Base-by-base conservation (phyloP, 1,140 invertebrate genomes). In the Grapholita molesta region DNA sequence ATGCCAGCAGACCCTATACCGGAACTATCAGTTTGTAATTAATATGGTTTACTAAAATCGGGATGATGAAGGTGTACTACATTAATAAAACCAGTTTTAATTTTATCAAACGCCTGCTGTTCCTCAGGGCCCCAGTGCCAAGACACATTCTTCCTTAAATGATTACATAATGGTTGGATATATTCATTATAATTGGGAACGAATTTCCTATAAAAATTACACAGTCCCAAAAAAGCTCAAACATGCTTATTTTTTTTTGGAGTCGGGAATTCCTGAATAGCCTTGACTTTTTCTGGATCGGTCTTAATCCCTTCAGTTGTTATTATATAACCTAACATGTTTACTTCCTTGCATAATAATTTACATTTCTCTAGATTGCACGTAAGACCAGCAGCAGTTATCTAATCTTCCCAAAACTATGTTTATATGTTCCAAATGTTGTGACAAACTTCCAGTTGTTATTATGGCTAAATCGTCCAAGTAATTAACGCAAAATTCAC, bases 151-250 rank as follows among this genome's bases (percentile, higher is more conserved):
- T 84, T 84, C 35, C 72, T 69, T 11, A 87, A 53, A 18, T 88
- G 66, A 7, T 80, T 23, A 25, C 75, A 71, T 25, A 89, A 71
- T 6, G 77, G 79, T 18, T 52, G 21, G 5, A 78, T 74, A n/a
- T 8, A 33, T 61, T 72, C 25, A 23, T 72, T 72, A 73, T 82
- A 77, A 64, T 75, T 67, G 0, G 69, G 48, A 23, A 70, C 66
- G 72, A 88, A 91, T 57, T 76, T 66, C n/a, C 86, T 52, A 69
- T 89, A 91, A 77, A 74, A 88, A 70, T 79, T 80, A 57, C 83
- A 80, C 0, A 89, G 32, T 1, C 88, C 84, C 24, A 90, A 61
- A 75, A 88, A 88, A 12, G 67, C 67, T 64, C 82, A 76, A 6
- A 89, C 53, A 64, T 88, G 75, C 69, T 82, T 76, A 8, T 72